phyloP scores from a whole-genome alignment of 2,113 vertebrate genomes.

The Limnothrissa miodon region DNA sequence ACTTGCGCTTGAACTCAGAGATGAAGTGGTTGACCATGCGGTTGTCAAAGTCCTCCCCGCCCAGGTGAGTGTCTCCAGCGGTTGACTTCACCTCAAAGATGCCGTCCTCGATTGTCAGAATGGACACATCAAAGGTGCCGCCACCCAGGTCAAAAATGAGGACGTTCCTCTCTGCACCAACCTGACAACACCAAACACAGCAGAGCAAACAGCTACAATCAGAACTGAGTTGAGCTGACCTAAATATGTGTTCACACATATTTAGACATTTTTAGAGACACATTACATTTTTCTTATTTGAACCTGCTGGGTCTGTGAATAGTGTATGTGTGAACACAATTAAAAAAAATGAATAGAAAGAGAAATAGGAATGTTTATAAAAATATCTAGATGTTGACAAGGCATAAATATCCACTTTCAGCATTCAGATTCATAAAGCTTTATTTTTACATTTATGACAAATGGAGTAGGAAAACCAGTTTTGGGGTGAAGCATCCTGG shows the following conservation, averaged over 20 bases:
- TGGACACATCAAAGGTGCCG: slow-evolving; percentile 84
- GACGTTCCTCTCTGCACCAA: slow-evolving; percentile 79
- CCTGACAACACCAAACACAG: slow-evolving; percentile 44
- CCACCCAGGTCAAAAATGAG: slow-evolving; percentile 91
- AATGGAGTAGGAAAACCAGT: neutral
- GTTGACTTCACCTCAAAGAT: slow-evolving; percentile 76
- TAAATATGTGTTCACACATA: too few relatives aligned
- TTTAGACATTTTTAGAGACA: too few relatives aligned
- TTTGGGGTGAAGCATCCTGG: neutral
- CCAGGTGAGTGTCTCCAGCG: slow-evolving; percentile 73
- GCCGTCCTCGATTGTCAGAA: slow-evolving; percentile 68
- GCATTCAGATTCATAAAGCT: too few relatives aligned
- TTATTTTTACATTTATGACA: too few relatives aligned
- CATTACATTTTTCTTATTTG: too few relatives aligned
- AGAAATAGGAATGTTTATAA: too few relatives aligned
- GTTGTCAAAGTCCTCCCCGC: slow-evolving; percentile 73
- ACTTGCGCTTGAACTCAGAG: slow-evolving; percentile 72
- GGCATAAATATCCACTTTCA: too few relatives aligned
- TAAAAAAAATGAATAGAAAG: too few relatives aligned
- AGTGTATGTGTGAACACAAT: too few relatives aligned
- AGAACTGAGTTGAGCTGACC: neutral
- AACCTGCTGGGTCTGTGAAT: too few relatives aligned
- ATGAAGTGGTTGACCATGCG: slow-evolving; percentile 76
- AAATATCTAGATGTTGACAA: too few relatives aligned
- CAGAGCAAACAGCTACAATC: neutral